Base-by-base conservation (phyloP, 30 jellyfish, hydroid and myxozoan species). In the Morbakka virulenta region DNA sequence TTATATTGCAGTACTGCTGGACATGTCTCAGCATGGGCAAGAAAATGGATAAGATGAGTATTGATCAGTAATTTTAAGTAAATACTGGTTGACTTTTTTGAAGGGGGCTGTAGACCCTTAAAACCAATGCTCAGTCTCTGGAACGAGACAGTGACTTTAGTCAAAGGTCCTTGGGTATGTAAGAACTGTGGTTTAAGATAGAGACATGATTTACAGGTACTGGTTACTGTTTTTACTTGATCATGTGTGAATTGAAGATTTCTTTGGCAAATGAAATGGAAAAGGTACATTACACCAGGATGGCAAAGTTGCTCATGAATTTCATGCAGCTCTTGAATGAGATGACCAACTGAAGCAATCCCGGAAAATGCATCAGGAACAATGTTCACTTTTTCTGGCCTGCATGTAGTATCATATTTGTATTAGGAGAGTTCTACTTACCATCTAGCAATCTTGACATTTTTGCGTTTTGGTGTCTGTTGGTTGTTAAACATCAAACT, bases 261-360 rank as follows among this genome's bases (percentile, higher is more conserved):
- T 29, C 83, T 53, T 29, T 29, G 31, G 31, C 30, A 26, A 2
- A 72, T 50, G 31, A 72, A 74, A 32, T 76, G 91, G 17, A 49
- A 23, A 35, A 74, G 26, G 0, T 94, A 78, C 1, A 94, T 75
- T 4, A 73, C 62, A 25, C 85, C 85, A 3, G n/a, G n/a, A n/a
- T n/a, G n/a, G n/a, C n/a, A n/a, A n/a, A n/a, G n/a, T n/a, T n/a
- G n/a, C n/a, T n/a, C 27, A 50, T 47, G 52, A 11, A 36, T 34
- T 32, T 72, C 67, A 33, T 9, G 67, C 36, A 6, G 68, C 2
- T 2, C 48, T 30, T 68, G 67, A 11, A 36, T 47, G 3, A 67
- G 36, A 68, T 47, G 23, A 68, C 36, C 29, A 33, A 65, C 48
- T 67, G 48, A 14, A 4, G 80, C 25, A 21, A 36, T 47, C 52